Evolutionary conservation across 1,140 invertebrate genomes (phyloP), one percentile per base, ranked within the genome.

Genomic region (Bombus superbus): DNA sequence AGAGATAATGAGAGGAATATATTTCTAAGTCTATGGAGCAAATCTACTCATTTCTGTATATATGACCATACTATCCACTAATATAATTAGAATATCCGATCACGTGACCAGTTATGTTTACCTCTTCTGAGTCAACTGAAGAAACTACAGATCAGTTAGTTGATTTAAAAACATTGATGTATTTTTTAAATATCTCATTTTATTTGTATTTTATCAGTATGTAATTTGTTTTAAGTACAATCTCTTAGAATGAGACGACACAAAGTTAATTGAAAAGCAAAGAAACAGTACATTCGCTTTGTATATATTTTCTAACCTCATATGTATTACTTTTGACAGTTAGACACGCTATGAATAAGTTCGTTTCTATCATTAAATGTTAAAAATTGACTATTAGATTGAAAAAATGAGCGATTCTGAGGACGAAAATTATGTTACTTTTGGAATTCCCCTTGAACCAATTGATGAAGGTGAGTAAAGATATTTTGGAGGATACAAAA

Each of bases 391-490:
- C 3, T 4, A 3, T 76, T 28, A 13, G 10, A 62, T 62, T n/a
- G 38, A 57, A 72, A 91, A 90, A 91, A 95, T 95, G 95, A 88
- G 78, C 73, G 94, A 94, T 64, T 92, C 89, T 10, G 95, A 95
- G 1, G 94, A 96, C 66, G 97, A 97, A 86, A 96, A 96, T 94
- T 96, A 96, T 92, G 97, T 97, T 68, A 96, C 95, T 38, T 98
- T 97, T 94, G 98, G 98, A 77, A 98, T 97, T 81, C 96, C 97
- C 4, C 93, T 98, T 18, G 97, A 98, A 35, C 96, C 97, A 0
- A 95, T 97, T 44, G 97, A 98, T 91, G 97, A 98, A 96, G 98
- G 98, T 98, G 94, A 89, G 81, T 91, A 47, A 32, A 82, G 77
- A 74, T 75, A 40, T 59, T 71, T 68, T 25, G 13, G 74, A 5